These are phyloP conservation scores for Percina caprodes DNA, from an alignment of 2,113 vertebrate species.

Conservation along the genomic window DNA sequence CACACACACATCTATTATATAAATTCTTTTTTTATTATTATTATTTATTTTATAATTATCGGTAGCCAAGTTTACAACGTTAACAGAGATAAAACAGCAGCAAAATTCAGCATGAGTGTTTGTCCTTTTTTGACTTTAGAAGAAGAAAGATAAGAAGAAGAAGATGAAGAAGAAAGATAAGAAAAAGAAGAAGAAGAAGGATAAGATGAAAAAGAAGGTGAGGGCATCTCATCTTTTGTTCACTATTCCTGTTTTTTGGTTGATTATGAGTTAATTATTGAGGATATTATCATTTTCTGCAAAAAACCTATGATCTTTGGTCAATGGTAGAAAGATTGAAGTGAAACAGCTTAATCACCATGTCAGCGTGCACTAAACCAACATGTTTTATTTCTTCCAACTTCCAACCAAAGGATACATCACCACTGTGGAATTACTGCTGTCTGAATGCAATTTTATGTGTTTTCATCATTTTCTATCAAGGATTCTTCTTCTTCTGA, in stretches of 20 bases:
- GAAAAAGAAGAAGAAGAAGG: conserved; percentile 59
- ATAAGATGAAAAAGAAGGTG: conserved; percentile 57
- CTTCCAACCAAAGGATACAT: neutral
- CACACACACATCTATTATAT: neutral
- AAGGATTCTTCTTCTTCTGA: conserved; percentile 56
- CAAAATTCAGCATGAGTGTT: neutral
- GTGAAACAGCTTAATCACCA: neutral
- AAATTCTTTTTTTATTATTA: too few species aligned
- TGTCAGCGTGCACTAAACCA: neutral
- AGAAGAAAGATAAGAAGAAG: conserved; percentile 30
- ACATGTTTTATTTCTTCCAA: neutral
- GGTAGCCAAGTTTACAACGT: neutral
- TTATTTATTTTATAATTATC: too few species aligned
- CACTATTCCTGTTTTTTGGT: neutral
- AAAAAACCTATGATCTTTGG: neutral
- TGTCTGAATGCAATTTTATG: neutral
- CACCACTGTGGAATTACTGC: neutral
- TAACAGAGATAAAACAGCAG: neutral
- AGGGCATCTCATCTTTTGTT: neutral
- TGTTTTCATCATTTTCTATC: neutral
- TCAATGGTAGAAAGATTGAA: neutral
- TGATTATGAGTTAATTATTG: neutral
- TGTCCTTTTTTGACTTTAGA: conserved; percentile 8
- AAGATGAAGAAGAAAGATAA: conserved; percentile 52
- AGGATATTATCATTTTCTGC: neutral